Evolutionary conservation across 2,888 invertebrate species (phyloP).

Genomic region (Drosophila paramelanica): DNA sequence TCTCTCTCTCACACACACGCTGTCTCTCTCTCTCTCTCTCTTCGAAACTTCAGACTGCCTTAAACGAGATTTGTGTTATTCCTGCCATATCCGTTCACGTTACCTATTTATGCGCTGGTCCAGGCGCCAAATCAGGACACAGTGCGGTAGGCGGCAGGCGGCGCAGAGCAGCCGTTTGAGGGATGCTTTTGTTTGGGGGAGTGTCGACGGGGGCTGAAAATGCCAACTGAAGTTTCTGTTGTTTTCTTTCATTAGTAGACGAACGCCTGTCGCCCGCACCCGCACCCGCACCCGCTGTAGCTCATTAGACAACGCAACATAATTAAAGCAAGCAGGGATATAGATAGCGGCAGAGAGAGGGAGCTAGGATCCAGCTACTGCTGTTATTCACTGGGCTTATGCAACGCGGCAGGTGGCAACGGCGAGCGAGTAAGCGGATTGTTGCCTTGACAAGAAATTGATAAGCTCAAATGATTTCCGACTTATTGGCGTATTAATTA

Average conservation of each 20-base stretch:
- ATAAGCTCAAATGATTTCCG: conserved; percentile 58
- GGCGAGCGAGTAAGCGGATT: conserved; percentile 17
- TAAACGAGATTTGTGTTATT: conserved; percentile 67
- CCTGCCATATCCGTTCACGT: conserved; percentile 54
- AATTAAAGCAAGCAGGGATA: conserved; percentile 56
- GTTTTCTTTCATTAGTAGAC: conserved; percentile 69
- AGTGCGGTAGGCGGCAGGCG: conserved; percentile 69
- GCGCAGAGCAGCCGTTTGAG: conserved; percentile 42
- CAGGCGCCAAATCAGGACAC: conserved; percentile 70
- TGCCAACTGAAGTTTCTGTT: conserved; percentile 63
- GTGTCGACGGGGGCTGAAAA: conserved; percentile 4
- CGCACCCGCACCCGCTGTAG: conserved; percentile 12
- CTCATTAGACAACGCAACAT: conserved; percentile 67
- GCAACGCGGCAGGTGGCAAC: conserved; percentile 54
- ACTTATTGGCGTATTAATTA: conserved; percentile 60
- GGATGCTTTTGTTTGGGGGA: conserved; percentile 17
- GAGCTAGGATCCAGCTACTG: conserved; percentile 12
- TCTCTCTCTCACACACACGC: not conserved
- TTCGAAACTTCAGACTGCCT: conserved; percentile 17
- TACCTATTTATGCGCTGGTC: conserved; percentile 51
- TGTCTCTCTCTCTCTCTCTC: conserved; percentile 7
- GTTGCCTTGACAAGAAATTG: conserved; percentile 41
- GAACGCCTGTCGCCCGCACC: conserved; percentile 11
- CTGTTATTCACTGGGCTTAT: conserved; percentile 56
- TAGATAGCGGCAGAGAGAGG: conserved; percentile 1